Evolutionary conservation across 2,113 vertebrate species (phyloP).

Genomic region (Ceyx melanurus): DNA sequence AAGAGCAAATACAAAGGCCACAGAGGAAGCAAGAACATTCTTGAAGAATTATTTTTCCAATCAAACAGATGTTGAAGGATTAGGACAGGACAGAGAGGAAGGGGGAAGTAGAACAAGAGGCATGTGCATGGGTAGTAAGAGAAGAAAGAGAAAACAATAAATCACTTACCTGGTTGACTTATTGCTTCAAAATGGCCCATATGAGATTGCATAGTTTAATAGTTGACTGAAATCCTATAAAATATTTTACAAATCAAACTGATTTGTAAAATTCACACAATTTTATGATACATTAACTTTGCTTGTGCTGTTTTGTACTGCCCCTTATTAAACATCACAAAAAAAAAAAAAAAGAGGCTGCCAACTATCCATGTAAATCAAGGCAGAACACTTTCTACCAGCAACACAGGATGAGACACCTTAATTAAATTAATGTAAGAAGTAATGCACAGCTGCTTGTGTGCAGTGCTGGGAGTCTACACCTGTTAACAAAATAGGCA

Average conservation of each 20-base stretch:
- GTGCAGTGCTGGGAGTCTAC: neutral
- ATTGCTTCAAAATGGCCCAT: neutral
- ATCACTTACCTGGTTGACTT: neutral
- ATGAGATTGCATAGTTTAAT: neutral
- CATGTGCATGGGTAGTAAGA: fast-evolving
- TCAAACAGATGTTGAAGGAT: neutral
- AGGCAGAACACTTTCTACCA: neutral
- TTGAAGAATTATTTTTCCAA: neutral
- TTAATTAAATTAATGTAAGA: neutral
- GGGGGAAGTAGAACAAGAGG: neutral
- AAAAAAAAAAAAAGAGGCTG: neutral
- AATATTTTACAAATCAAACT: neutral
- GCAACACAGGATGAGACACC: neutral
- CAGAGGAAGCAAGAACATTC: neutral
- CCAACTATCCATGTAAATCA: neutral
- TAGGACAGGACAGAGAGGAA: neutral
- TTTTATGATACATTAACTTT: neutral
- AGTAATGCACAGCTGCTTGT: neutral
- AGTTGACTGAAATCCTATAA: neutral
- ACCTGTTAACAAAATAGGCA: neutral
- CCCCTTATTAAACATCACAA: neutral
- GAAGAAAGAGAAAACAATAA: neutral
- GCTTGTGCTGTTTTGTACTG: neutral
- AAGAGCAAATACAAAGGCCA: neutral
- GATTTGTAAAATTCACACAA: neutral